Evolutionary conservation across 1,140 invertebrate species (phyloP), one percentile per base, ranked within the genome.

Genomic region (Trichonephila clavata): DNA sequence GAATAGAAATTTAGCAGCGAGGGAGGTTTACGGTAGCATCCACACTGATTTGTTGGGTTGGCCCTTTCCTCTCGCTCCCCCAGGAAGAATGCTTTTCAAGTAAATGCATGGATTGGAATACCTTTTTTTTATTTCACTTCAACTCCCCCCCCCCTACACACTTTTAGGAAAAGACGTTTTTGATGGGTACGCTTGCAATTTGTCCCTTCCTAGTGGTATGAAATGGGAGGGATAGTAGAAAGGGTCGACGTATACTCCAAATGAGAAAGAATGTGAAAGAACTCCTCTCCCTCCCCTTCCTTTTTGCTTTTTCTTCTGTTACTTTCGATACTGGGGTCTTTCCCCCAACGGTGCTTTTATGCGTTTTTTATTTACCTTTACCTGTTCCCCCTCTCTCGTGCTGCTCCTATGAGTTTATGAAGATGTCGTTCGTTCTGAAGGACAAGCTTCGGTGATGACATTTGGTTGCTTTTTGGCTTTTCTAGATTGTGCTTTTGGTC

Each of bases 11-110:
- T 63, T 63, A 63, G 61, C 16, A 63, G 61, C 61, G 71, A 27
- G 13, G 27, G 14, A 32, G 59, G 59, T 86, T 86, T 63, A 86
- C 59, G 60, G 84, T 86, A 86, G 84, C 59, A 86, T 84, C 57
- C 60, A 43, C 84, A 63, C 84, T 86, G 84, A 86, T 86, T 86
- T 86, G 84, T 86, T 60, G 84, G 59, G 84, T 20, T 60, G 84
- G 59, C 18, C 59, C 84, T 63, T 24, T 68, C 65, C 65, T 24
- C n/a, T 27, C 24, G 65, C 81, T 21, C 71, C 24, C 71, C 27
- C 24, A 13, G 71, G 16, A 77, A 77, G 71, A 77, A 77, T 39
- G 71, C 71, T 77, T 77, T 77, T 77, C 71, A 77, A 77, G 27
- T 77, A 77, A 77, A 77, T 77, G 71, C 71, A 77, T 77, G 27